phyloP scores from a whole-genome alignment of 2,113 vertebrate species.

The Ameiurus melas region DNA sequence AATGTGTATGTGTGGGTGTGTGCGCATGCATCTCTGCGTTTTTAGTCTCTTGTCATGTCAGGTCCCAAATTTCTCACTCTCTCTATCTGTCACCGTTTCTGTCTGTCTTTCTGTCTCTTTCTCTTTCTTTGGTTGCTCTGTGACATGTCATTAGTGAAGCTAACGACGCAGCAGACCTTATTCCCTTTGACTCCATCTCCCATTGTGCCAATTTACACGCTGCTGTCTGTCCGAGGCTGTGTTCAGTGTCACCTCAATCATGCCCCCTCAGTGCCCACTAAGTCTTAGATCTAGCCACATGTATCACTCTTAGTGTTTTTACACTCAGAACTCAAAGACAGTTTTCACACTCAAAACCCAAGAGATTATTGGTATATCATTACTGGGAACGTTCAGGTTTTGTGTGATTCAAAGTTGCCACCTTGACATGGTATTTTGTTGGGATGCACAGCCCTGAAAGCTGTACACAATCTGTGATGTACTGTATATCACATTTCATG shows the following conservation, averaged over 20 bases:
- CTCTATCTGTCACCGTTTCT: slow-evolving; percentile 5
- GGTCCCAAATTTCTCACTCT: slow-evolving; percentile 4
- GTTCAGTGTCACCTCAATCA: slow-evolving; percentile 32
- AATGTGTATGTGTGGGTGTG: background rate
- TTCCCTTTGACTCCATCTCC: slow-evolving; percentile 44
- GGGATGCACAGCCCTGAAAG: background rate
- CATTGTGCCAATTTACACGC: slow-evolving; percentile 51
- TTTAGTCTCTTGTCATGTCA: background rate
- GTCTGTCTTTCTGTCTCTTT: background rate
- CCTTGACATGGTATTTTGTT: background rate
- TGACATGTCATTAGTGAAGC: slow-evolving; percentile 48
- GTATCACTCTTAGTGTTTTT: background rate
- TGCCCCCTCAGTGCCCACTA: slow-evolving; percentile 29
- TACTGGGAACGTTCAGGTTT: background rate
- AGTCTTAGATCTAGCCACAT: slow-evolving; percentile 13
- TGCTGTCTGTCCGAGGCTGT: slow-evolving; percentile 16
- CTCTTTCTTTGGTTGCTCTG: slow-evolving; percentile 13
- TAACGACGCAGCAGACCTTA: slow-evolving; percentile 36
- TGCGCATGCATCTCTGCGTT: background rate
- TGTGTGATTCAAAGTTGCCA: background rate
- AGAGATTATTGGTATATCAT: background rate
- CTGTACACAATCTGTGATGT: background rate
- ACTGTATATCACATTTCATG: background rate
- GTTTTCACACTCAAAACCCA: background rate
- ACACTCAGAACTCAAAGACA: background rate